phyloP scores from a whole-genome alignment of 2,888 invertebrate species.

The Pecten maximus region DNA sequence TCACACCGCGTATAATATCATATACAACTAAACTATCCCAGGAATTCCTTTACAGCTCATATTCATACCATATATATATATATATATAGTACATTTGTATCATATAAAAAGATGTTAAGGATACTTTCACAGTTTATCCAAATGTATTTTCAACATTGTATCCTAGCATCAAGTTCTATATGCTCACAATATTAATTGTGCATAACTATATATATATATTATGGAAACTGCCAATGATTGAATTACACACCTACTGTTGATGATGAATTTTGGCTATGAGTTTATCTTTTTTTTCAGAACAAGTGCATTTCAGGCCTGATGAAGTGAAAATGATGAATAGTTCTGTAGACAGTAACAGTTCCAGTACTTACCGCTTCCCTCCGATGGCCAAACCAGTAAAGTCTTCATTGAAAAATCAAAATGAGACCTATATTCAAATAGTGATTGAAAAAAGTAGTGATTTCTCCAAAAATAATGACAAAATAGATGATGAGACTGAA shows the following conservation, averaged over 20 bases:
- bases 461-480: background rate
- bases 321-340: conserved; percentile 38
- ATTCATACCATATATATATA: no score
- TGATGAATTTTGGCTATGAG: background rate
- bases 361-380: background rate
- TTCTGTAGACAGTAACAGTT: conserved; percentile 11
- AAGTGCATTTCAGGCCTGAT: conserved; percentile 50
- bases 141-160: no score
- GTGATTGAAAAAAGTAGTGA: background rate
- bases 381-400: background rate
- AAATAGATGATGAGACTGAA: background rate
- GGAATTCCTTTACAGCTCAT: no score
- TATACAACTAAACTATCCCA: no score
- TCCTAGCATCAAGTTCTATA: no score
- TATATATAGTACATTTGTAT: no score
- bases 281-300: conserved; percentile 40
- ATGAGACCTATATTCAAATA: background rate
- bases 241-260: background rate
- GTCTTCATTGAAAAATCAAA: conserved; percentile 5
- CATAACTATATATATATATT: no score
- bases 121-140: no score
- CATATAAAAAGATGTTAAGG: no score
- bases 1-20: no score
- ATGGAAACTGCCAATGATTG: no score
- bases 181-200: no score